Conservation (phyloP, 2,113 vertebrate genomes). For the Mohoua ochrocephala region DNA sequence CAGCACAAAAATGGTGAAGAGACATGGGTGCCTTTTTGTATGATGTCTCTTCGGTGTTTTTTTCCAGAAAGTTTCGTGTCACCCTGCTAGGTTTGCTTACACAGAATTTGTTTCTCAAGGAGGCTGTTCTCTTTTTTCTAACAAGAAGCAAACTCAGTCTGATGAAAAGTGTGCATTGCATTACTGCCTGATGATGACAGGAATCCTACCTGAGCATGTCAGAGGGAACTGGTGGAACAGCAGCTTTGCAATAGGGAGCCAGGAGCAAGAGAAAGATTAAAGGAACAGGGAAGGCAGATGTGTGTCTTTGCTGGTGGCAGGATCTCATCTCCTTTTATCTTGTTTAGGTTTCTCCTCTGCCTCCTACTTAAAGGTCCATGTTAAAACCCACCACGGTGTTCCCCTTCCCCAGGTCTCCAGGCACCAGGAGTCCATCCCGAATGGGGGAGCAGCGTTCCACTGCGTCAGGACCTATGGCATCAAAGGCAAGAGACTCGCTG, state of each 20-base stretch:
- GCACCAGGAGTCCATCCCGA: slow-evolving; percentile 91
- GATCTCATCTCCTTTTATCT: slow-evolving; percentile 92
- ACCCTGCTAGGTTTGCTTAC: neutral
- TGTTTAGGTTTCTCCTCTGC: slow-evolving; percentile 99
- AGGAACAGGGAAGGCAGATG: slow-evolving; percentile 65
- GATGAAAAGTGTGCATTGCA: neutral
- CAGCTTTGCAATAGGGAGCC: neutral
- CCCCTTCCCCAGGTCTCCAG: slow-evolving; percentile 95
- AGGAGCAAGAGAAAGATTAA: slow-evolving; percentile 32
- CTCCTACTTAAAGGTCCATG: slow-evolving; percentile 99
- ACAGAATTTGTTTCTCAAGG: neutral
- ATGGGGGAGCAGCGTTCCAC: slow-evolving; percentile 97
- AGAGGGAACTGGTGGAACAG: neutral
- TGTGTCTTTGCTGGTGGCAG: slow-evolving; percentile 73
- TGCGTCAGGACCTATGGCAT: slow-evolving; percentile 98
- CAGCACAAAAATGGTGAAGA: neutral
- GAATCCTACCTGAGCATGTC: neutral
- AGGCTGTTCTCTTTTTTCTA: neutral
- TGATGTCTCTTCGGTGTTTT: neutral
- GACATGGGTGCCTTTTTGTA: neutral
- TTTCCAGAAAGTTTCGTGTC: neutral
- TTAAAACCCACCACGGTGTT: slow-evolving; percentile 99
- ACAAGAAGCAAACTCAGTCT: neutral
- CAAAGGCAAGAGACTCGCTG: slow-evolving; percentile 96
- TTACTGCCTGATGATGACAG: neutral